Base-by-base conservation (phyloP, 2,888 invertebrate species). In the Cephus pygmeus region DNA sequence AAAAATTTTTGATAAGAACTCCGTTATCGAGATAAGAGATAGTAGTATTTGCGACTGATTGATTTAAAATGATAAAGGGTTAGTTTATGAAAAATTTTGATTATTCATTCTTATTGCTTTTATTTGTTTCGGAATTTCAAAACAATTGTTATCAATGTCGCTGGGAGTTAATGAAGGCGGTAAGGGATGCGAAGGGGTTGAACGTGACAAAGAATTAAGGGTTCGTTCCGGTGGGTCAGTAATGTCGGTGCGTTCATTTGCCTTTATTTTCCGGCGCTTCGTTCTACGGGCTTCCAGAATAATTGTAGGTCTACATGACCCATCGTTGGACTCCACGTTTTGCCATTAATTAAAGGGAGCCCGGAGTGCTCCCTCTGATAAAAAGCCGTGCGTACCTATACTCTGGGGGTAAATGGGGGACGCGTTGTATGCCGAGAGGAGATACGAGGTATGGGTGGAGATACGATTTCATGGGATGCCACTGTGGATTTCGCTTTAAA, bases 301-400 rank as follows among this genome's bases (percentile, higher is more conserved):
- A 34, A 69, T 69, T 68, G 78, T 73, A 68, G 78, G 80, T 71
- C 33, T 15, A 73, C 40, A 56, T 76, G 74, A 34, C 35, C 33
- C 40, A 34, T 31, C 33, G 71, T 71, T 71, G 33, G 71, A 71
- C 71, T 71, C 33, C 81, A 81, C 78, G 83, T 79, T 80, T 81
- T 76, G 81, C 82, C 83, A 86, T 86, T 86, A 87, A 86, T 86
- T 86, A 87, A 87, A 84, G 85, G 81, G 85, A 80, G 76, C 79
- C 69, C 75, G 71, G 40, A 71, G 31, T 83, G 84, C 81, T 80
- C 82, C 83, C 83, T 83, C 76, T 81, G 85, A 86, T 85, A 85
- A 85, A 85, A 85, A 85, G 78, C 81, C 77, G 30, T 33, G 81
- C 76, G 69, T 82, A 79, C 77, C 81, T 80, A 77, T 81, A 78